These are phyloP conservation scores for Strix occidentalis DNA, from an alignment of 2,797 vertebrate genomes.

Conservation along the genomic window DNA sequence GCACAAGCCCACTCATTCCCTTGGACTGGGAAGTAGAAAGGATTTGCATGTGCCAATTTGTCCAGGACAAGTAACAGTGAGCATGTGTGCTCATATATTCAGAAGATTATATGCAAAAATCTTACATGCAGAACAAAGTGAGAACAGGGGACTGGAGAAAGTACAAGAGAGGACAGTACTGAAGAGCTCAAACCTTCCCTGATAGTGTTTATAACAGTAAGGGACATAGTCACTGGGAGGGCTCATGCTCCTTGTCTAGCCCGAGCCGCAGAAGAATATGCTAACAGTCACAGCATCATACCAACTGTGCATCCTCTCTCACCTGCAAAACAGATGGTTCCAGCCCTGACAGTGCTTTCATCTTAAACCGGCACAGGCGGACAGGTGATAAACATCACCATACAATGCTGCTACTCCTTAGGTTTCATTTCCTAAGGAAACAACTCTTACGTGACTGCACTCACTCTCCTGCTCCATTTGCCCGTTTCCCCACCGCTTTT, in stretches of 20 bases:
- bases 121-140: background rate
- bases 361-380: background rate
- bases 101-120: background rate
- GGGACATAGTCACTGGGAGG: background rate
- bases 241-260: background rate
- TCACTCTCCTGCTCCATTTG: background rate
- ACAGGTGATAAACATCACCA: background rate
- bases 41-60: background rate
- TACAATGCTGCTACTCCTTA: background rate
- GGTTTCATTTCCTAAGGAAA: background rate
- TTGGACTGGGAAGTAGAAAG: background rate
- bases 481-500: fast-evolving
- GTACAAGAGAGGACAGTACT: background rate
- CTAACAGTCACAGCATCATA: background rate
- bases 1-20: background rate
- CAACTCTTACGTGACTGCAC: background rate
- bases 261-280: background rate
- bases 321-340: background rate
- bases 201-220: background rate
- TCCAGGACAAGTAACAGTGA: background rate
- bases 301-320: background rate
- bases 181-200: background rate
- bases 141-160: background rate
- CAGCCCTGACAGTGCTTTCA: background rate
- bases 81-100: background rate